These are phyloP conservation scores for Tokudaia tokunoshimensis DNA, from an alignment of 2,797 vertebrate genomes.

Conservation along the genomic window DNA sequence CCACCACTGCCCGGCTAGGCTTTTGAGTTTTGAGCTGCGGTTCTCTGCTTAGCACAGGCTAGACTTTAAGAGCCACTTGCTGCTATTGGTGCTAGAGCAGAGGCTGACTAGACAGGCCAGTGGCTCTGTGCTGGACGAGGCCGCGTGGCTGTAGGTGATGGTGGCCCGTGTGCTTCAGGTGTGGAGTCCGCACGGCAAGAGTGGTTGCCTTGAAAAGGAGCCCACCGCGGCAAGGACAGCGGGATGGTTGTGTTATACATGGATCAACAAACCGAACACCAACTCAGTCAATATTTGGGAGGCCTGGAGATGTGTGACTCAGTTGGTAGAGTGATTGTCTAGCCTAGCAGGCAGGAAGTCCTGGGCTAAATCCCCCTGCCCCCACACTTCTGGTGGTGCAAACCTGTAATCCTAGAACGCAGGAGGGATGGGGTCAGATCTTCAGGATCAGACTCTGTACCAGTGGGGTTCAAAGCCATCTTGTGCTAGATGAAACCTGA, in stretches of 20 bases:
- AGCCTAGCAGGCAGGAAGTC: background rate
- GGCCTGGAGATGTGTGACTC: background rate
- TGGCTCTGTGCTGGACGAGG: background rate
- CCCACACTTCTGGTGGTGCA: accelerated
- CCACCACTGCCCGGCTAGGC: too few species aligned
- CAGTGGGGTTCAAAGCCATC: background rate
- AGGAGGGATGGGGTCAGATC: background rate
- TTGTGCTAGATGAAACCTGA: background rate
- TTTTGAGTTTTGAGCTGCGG: background rate
- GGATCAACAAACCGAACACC: background rate
- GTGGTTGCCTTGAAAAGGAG: background rate
- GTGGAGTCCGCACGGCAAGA: background rate
- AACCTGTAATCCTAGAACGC: background rate
- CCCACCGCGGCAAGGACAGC: background rate
- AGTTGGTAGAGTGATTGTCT: background rate
- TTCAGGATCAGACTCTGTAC: background rate
- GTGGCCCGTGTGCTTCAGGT: accelerated
- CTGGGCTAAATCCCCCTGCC: background rate
- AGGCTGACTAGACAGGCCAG: background rate
- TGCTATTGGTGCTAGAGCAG: background rate
- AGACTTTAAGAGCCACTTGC: background rate
- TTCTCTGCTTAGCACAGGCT: background rate
- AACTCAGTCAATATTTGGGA: background rate
- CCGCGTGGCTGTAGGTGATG: accelerated
- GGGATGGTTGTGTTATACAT: background rate